These are phyloP conservation scores for Melitaea cinxia DNA, from an alignment of 1,140 invertebrate species.

Conservation along the genomic window DNA sequence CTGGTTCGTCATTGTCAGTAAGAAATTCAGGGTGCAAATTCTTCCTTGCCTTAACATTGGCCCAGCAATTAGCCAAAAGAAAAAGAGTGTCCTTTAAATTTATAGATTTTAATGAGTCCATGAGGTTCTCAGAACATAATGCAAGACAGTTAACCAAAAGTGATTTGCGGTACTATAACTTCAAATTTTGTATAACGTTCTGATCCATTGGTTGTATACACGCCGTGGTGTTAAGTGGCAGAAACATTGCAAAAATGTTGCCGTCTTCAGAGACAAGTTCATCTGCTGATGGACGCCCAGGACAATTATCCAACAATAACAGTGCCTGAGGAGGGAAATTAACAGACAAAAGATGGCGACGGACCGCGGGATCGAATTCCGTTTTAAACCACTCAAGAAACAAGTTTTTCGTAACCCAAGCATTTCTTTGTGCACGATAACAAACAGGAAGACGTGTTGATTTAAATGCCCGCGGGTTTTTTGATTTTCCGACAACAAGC, in stretches of 20 bases:
- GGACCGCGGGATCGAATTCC: conserved; percentile 58
- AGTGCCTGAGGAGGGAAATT: conserved; percentile 65
- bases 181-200: background rate
- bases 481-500: conserved; percentile 63
- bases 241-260: conserved; percentile 61
- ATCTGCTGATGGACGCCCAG: conserved; percentile 58
- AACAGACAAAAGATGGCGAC: conserved; percentile 53
- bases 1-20: too few species aligned
- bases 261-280: conserved; percentile 63
- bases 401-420: conserved; percentile 59
- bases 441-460: conserved; percentile 56
- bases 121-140: too few species aligned
- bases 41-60: too few species aligned
- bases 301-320: conserved; percentile 66
- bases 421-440: conserved; percentile 56
- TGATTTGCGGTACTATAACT: too few species aligned
- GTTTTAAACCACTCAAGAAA: conserved; percentile 62
- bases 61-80: too few species aligned
- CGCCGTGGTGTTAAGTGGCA: conserved; percentile 59
- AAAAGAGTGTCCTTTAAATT: too few species aligned
- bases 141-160: too few species aligned
- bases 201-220: too few species aligned
- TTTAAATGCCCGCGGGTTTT: conserved; percentile 60
- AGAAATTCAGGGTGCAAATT: too few species aligned
- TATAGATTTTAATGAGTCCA: too few species aligned